A percentile compares a stretch with the other conserved stretches of the same genome.
Conservation (phyloP, 2,797 vertebrate genomes). For the Morus bassanus region DNA sequence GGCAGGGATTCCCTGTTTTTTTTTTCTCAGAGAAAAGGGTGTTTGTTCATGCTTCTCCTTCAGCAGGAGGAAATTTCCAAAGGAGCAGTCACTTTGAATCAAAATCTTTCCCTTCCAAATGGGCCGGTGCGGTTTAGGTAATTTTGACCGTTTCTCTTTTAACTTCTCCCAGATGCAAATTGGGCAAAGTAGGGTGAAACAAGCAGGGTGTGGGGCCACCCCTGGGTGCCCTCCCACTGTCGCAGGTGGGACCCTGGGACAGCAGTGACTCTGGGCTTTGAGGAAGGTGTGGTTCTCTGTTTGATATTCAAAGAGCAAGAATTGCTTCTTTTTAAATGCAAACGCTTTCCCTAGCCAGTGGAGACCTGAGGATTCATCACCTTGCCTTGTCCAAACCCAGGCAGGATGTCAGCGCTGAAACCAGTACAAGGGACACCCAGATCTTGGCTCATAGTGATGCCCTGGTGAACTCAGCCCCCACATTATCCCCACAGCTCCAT, state of each 20-base stretch:
- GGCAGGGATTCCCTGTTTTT: not conserved
- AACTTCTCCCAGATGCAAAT: not conserved
- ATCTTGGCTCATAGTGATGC: not conserved
- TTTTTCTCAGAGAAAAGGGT: not conserved
- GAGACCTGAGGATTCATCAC: not conserved
- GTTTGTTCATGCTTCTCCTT: not conserved
- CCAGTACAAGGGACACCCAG: not conserved
- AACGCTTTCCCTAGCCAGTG: not conserved
- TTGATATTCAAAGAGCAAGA: not conserved
- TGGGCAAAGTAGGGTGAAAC: rapidly evolving
- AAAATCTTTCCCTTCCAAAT: not conserved
- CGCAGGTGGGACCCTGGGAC: not conserved
- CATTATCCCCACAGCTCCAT: not conserved
- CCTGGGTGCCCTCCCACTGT: not conserved
- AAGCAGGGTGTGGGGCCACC: not conserved
- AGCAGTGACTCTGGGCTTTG: not conserved
- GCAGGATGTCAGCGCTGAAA: not conserved
- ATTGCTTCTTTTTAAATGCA: not conserved
- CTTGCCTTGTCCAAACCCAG: not conserved
- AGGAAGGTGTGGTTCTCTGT: not conserved
- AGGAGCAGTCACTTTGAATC: not conserved
- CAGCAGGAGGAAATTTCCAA: not conserved
- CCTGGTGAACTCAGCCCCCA: not conserved
- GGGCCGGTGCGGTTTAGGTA: rapidly evolving
- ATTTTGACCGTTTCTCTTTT: rapidly evolving